Evolutionary conservation across 2,797 vertebrate species (phyloP).

Genomic region (Meriones psammophilus): DNA sequence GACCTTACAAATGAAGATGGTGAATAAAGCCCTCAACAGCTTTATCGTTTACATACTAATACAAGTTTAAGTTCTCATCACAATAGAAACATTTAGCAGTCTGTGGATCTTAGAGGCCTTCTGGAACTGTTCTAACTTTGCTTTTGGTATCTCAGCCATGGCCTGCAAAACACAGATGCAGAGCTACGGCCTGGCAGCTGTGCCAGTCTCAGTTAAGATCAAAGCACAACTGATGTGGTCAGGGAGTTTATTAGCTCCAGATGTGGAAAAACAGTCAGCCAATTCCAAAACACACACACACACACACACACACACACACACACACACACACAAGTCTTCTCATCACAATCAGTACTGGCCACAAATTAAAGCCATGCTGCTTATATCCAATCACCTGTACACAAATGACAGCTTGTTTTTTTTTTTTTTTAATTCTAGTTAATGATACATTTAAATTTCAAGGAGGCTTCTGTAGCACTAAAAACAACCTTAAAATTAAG

Average conservation of each 20-base stretch:
- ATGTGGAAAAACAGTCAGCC: constrained; percentile 91
- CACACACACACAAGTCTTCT: constrained; percentile 82
- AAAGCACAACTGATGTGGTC: constrained; percentile 96
- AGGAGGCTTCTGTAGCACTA: constrained; percentile 86
- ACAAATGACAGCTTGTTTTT: constrained; percentile 82
- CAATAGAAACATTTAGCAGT: constrained; percentile 83
- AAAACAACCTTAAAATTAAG: constrained; percentile 85
- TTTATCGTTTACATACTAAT: constrained; percentile 74
- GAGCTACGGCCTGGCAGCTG: constrained; percentile 89
- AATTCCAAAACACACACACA: constrained; percentile 86
- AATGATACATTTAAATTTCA: constrained; percentile 87
- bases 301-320: constrained; percentile 62
- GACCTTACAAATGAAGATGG: constrained; percentile 64
- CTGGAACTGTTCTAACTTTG: constrained; percentile 83
- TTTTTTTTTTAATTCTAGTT: constrained; percentile 56
- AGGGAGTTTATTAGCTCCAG: constrained; percentile 96
- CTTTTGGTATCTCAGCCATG: constrained; percentile 87
- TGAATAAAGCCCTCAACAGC: constrained; percentile 61
- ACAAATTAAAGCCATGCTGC: constrained; percentile 93
- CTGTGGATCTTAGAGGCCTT: constrained; percentile 71
- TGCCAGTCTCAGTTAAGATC: constrained; percentile 93
- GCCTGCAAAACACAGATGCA: constrained; percentile 87
- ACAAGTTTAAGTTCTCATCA: constrained; percentile 76
- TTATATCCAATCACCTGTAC: constrained; percentile 90
- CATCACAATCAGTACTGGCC: constrained; percentile 91